phyloP scores from a whole-genome alignment of 2,888 invertebrate species.

The Pyrocoelia pectoralis region DNA sequence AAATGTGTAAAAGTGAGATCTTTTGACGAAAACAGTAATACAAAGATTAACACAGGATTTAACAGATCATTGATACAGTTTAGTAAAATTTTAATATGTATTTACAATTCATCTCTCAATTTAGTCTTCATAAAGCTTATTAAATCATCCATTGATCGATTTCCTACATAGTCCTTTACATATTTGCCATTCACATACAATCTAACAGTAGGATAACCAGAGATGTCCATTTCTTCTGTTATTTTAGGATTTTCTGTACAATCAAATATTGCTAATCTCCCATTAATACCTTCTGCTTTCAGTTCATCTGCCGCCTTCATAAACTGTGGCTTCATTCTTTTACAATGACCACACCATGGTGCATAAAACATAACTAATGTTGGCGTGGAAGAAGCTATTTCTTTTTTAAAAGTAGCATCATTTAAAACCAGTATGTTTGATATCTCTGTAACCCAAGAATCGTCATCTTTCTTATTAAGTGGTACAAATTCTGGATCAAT shows the following conservation, averaged over 20 bases:
- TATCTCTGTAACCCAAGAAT: constrained; percentile 60
- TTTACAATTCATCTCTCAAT: constrained; percentile 22
- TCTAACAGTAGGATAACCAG: constrained; percentile 74
- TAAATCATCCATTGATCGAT: constrained; percentile 65
- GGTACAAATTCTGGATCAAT: constrained; percentile 59
- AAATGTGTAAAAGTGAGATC: too few relatives aligned
- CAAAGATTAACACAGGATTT: not conserved
- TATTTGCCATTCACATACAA: constrained; percentile 65
- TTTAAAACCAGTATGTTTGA: constrained; percentile 62
- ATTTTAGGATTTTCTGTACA: constrained; percentile 69
- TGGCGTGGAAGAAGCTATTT: constrained; percentile 66
- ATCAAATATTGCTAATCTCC: constrained; percentile 68
- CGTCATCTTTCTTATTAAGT: constrained; percentile 52
- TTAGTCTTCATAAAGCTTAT: constrained; percentile 60
- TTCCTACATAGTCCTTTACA: constrained; percentile 66
- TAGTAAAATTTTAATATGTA: not conserved
- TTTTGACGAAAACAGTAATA: too few relatives aligned
- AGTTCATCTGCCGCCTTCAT: constrained; percentile 65
- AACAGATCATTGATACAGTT: not conserved
- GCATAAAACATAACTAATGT: constrained; percentile 82
- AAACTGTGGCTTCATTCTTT: constrained; percentile 72
- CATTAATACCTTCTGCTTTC: constrained; percentile 55
- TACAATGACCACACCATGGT: constrained; percentile 79
- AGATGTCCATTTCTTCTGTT: constrained; percentile 67
- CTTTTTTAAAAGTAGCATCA: constrained; percentile 68